Evolutionary conservation across 2,888 invertebrate species (phyloP), one percentile per base, ranked within the genome.

Genomic region (Trachelus iudaicus): DNA sequence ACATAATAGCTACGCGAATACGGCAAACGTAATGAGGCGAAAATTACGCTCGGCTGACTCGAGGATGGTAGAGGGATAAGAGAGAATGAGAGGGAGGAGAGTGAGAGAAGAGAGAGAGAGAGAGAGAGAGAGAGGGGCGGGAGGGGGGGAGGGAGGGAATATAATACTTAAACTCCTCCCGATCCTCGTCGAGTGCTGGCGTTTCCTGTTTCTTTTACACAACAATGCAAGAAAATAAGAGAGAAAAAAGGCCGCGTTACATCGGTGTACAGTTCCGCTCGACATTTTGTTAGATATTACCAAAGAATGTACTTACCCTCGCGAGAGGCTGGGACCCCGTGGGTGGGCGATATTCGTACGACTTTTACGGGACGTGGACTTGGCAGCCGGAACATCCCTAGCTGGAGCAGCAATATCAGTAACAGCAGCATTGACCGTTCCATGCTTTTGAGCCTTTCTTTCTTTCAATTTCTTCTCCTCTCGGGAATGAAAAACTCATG

Each of bases 31-130:
- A 84, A 82, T 83, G 81, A 79, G 83, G 85, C 81, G 87, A 87
- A 85, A 87, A 88, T 87, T 85, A 87, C 86, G 82, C 85, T 88
- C 79, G 81, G 81, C 78, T 83, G 84, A 79, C 75, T 84, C 79
- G 77, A 80, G 81, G 81, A 81, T 79, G 56, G 56, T 0, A 56
- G 56, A 56, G 56, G 56, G 56, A 56, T 56, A 56, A 56, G 56
- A 9, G 56, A 56, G 56, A 56, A 56, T 9, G 40, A 40, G 40
- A 40, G 40, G 6, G 40, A 6, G 35, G 34, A 34, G 34, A 34
- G 11, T 11, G 11, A 11, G 34, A 34, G 11, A 13, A 35, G 35
- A 37, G 12, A 13, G 37, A 37, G 13, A 35, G 12, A 35, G 12
- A 12, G 34, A 12, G 0, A 15, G 13, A 13, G 13, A 37, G 13